These are phyloP conservation scores for Caenorhabditis sp. DNA, from an alignment of 2,888 invertebrate species.

Conservation along the genomic window DNA sequence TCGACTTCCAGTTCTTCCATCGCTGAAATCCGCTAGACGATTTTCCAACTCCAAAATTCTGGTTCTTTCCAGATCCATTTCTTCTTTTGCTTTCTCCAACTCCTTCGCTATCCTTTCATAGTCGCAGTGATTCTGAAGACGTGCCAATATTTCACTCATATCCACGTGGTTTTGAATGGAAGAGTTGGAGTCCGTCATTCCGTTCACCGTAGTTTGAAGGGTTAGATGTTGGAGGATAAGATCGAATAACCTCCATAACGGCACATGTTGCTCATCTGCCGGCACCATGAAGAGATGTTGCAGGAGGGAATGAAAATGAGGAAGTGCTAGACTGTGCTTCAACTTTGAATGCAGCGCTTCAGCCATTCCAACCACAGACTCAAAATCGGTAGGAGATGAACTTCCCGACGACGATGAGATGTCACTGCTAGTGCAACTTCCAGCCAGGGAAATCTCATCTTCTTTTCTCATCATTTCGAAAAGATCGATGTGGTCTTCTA, in stretches of 20 bases:
- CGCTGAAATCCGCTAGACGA: slow-evolving; percentile 76
- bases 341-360: slow-evolving; percentile 87
- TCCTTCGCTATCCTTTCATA: slow-evolving; percentile 78
- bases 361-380: slow-evolving; percentile 93
- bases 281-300: slow-evolving; percentile 90
- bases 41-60: slow-evolving; percentile 78
- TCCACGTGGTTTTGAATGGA: slow-evolving; percentile 74
- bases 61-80: slow-evolving; percentile 75
- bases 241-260: slow-evolving; percentile 95
- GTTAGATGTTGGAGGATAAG: slow-evolving; percentile 91
- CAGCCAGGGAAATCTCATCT: slow-evolving; percentile 95
- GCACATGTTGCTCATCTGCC: slow-evolving; percentile 92
- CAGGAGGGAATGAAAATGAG: slow-evolving; percentile 92
- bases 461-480: slow-evolving; percentile 96
- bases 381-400: slow-evolving; percentile 79
- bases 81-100: slow-evolving; percentile 72
- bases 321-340: slow-evolving; percentile 92
- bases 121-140: slow-evolving; percentile 80
- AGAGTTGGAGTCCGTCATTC: slow-evolving; percentile 72
- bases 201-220: slow-evolving; percentile 77
- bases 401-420: slow-evolving; percentile 71
- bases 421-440: slow-evolving; percentile 84
- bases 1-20: slow-evolving; percentile 71
- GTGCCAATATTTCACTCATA: slow-evolving; percentile 77
- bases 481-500: slow-evolving; percentile 91